Evolutionary conservation across 2,888 invertebrate species (phyloP).

Genomic region (Patella ulyssiponensis): DNA sequence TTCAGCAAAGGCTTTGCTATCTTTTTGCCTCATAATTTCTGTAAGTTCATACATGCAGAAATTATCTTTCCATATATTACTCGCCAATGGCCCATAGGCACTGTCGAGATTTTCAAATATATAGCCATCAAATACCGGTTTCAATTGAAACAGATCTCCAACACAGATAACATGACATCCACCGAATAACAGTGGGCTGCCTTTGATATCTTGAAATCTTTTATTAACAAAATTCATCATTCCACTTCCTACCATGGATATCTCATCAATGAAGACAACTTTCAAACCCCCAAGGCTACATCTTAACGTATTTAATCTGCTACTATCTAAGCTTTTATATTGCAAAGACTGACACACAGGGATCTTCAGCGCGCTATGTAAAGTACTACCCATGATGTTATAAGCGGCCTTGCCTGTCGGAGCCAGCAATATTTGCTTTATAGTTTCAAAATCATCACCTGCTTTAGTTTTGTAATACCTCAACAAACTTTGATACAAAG

Average conservation of each 20-base stretch:
- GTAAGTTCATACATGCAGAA: conserved; percentile 40
- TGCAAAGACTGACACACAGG: conserved; percentile 22
- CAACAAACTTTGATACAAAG: conserved; percentile 39
- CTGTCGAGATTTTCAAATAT: conserved; percentile 17
- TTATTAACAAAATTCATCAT: conserved; percentile 34
- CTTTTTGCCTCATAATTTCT: too few species aligned
- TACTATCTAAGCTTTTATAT: conserved; percentile 23
- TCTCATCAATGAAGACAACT: conserved; percentile 28
- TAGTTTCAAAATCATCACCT: conserved; percentile 30
- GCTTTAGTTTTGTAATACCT: conserved; percentile 36
- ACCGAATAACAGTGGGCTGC: conserved; percentile 28
- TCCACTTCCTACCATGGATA: conserved; percentile 40
- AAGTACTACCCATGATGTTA: conserved; percentile 30
- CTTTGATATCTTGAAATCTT: conserved; percentile 33
- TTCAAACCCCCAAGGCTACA: too few species aligned
- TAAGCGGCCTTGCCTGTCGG: conserved; percentile 46
- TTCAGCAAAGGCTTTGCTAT: conserved; percentile 42
- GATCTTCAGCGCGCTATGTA: conserved; percentile 29
- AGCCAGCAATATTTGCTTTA: conserved; percentile 30
- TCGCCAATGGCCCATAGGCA: conserved; percentile 20
- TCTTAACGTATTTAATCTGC: neutral
- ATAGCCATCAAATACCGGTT: conserved; percentile 31
- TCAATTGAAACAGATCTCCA: conserved; percentile 20
- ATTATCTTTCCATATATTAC: conserved; percentile 20
- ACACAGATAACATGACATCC: conserved; percentile 7